phyloP scores from a whole-genome alignment of 2,888 invertebrate species.

The Caenorhabditis sinica region DNA sequence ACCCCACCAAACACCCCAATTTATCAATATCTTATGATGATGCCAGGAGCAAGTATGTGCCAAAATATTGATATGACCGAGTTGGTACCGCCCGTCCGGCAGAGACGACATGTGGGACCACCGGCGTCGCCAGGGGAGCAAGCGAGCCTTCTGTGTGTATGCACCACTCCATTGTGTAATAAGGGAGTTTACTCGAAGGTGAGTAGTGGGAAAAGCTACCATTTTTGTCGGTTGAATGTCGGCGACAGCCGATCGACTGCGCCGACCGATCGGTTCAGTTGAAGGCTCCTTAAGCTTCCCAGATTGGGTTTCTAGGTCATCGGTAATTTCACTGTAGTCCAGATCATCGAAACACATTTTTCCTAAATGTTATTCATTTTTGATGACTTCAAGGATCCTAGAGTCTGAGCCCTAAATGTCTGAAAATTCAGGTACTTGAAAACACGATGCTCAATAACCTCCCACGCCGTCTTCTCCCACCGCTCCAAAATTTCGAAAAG shows the following conservation, averaged over 20 bases:
- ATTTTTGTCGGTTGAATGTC: too few species aligned
- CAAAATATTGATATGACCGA: conserved; percentile 78
- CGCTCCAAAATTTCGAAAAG: conserved; percentile 49
- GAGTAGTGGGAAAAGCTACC: background rate
- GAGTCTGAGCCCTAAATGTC: background rate
- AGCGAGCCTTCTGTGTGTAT: conserved; percentile 76
- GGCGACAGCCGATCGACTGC: too few species aligned
- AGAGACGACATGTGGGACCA: conserved; percentile 49
- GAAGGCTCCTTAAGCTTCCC: too few species aligned
- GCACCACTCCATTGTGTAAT: conserved; percentile 77
- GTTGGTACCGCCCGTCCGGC: conserved; percentile 23
- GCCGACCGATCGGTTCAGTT: too few species aligned
- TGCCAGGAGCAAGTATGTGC: conserved; percentile 80
- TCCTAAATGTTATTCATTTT: too few species aligned
- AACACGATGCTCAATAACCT: conserved; percentile 73
- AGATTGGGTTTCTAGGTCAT: too few species aligned
- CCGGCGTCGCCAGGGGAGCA: conserved; percentile 64
- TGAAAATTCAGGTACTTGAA: conserved; percentile 62
- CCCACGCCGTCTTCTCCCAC: conserved; percentile 65
- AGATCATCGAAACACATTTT: too few species aligned
- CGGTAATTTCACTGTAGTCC: too few species aligned
- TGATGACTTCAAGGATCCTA: background rate
- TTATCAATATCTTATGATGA: conserved; percentile 80
- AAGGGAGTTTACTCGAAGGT: conserved; percentile 72
- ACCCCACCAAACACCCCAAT: conserved; percentile 79